phyloP scores from a whole-genome alignment of 1,140 invertebrate genomes.

The Conus betulinus region DNA sequence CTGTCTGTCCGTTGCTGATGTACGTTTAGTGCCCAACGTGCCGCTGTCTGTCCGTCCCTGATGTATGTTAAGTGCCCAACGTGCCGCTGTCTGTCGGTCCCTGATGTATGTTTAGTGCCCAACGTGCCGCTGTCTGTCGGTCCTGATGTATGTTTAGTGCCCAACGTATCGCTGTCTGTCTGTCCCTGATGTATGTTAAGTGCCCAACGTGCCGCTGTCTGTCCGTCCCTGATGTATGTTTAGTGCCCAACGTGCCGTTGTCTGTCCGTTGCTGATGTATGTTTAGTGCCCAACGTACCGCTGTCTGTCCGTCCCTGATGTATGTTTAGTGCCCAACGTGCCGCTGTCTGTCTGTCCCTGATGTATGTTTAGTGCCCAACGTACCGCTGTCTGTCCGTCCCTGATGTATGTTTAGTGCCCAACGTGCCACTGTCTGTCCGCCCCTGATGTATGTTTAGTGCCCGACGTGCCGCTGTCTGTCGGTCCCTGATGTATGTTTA shows the following conservation, averaged over 20 bases:
- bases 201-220: neutral
- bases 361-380: neutral
- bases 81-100: no score
- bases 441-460: no score
- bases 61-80: neutral
- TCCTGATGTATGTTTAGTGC: no score
- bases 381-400: no score
- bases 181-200: neutral
- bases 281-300: neutral
- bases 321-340: neutral
- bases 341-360: slow-evolving; percentile 4
- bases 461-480: neutral
- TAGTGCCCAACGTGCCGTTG: neutral
- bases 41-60: slow-evolving; percentile 3
- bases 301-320: neutral
- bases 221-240: neutral
- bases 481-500: slow-evolving; percentile 1
- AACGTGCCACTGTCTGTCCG: no score
- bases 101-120: no score
- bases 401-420: no score
- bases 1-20: neutral
- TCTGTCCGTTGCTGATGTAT: neutral
- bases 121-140: no score
- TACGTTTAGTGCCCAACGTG: neutral
- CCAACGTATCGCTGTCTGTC: neutral